Evolutionary conservation across 2,113 vertebrate genomes (phyloP).

Genomic region (Platysternon megacephalum): DNA sequence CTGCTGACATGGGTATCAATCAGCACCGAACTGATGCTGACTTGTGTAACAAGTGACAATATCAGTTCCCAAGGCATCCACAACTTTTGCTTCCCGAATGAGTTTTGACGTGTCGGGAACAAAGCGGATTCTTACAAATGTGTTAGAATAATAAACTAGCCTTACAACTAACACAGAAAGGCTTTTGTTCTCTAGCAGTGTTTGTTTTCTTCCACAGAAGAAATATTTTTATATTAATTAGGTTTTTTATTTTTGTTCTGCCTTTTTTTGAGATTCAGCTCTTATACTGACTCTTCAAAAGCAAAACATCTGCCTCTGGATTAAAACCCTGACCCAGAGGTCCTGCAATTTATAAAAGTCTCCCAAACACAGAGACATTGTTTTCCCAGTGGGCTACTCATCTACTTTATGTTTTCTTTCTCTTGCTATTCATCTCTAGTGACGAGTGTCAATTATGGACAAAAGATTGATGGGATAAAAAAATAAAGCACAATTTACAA

Average conservation of each 20-base stretch:
- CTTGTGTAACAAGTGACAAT: slow-evolving; percentile 80
- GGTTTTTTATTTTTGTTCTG: slow-evolving; percentile 49
- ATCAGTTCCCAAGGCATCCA: slow-evolving; percentile 75
- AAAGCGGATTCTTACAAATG: slow-evolving; percentile 74
- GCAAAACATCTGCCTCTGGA: slow-evolving; percentile 64
- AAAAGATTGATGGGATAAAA: slow-evolving; percentile 78
- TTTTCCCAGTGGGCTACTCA: slow-evolving; percentile 75
- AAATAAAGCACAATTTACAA: slow-evolving; percentile 85
- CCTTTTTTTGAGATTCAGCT: slow-evolving; percentile 48
- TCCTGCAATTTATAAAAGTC: slow-evolving; percentile 75
- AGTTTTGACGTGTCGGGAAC: slow-evolving; percentile 83
- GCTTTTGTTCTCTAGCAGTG: slow-evolving; percentile 44
- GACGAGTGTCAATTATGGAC: slow-evolving; percentile 86
- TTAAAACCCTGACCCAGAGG: slow-evolving; percentile 62
- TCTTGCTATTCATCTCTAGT: slow-evolving; percentile 77
- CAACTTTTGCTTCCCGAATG: slow-evolving; percentile 72
- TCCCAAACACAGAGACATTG: slow-evolving; percentile 64
- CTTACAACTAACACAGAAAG: slow-evolving; percentile 52
- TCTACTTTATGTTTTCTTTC: slow-evolving; percentile 77
- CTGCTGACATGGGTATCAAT: slow-evolving; percentile 82
- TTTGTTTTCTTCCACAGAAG: slow-evolving; percentile 43
- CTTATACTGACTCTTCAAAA: slow-evolving; percentile 29
- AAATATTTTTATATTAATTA: slow-evolving; percentile 71
- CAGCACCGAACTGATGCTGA: slow-evolving; percentile 77
- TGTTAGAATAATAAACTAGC: slow-evolving; percentile 42